These are phyloP conservation scores for Erynnis tages DNA, from an alignment of 2,888 invertebrate species.

Conservation along the genomic window DNA sequence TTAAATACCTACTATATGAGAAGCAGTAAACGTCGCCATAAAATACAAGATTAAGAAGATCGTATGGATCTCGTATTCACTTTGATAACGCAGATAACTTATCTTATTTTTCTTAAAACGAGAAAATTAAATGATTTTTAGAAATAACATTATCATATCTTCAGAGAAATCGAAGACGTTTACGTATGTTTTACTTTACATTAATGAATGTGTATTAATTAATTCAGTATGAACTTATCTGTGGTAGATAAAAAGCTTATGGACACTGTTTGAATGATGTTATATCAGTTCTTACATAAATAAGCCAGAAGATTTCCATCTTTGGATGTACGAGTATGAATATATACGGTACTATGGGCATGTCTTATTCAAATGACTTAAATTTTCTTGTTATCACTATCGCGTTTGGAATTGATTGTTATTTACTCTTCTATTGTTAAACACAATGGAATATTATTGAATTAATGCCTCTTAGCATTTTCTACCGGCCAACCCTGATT, in stretches of 20 bases:
- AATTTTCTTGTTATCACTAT: no score
- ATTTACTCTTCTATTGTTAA: no score
- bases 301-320: no score
- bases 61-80: conserved; percentile 17
- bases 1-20: conserved; percentile 22
- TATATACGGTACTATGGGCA: no score
- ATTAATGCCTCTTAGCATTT: no score
- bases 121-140: conserved; percentile 25
- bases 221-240: conserved; percentile 23
- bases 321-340: no score
- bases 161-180: conserved; percentile 14
- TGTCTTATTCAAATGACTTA: no score
- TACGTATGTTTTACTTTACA: conserved; percentile 17
- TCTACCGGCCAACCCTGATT: no score
- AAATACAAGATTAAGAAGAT: conserved; percentile 23
- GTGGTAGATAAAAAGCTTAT: conserved; percentile 5
- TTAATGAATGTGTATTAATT: conserved; percentile 17
- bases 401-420: no score
- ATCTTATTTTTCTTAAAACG: conserved; percentile 13
- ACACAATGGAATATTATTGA: no score
- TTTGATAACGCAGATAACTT: conserved; percentile 11
- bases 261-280: conserved; percentile 2
- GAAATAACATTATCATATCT: conserved; percentile 17
- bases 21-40: conserved; percentile 24
- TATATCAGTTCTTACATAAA: conserved; percentile 1